Evolutionary conservation across 2,888 invertebrate genomes (phyloP).

Genomic region (Anthoptus insignis): DNA sequence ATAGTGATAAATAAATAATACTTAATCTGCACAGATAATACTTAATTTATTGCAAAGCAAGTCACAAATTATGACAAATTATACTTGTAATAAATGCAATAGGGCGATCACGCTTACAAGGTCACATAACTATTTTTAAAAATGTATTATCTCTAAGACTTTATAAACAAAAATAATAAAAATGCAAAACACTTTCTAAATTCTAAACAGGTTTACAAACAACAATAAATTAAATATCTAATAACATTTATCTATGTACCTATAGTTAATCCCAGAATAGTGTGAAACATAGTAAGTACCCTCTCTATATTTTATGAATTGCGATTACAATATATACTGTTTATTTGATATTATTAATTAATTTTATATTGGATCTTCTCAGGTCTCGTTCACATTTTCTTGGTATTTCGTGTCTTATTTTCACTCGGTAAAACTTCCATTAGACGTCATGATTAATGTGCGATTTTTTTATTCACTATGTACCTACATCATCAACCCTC

Average conservation of each 20-base stretch:
- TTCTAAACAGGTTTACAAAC: slow-evolving; percentile 1
- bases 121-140: background rate
- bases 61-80: background rate
- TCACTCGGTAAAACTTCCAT: background rate
- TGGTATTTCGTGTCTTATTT: background rate
- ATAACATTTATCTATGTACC: background rate
- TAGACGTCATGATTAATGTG: background rate
- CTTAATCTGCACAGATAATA: background rate
- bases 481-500: too few relatives aligned
- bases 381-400: background rate
- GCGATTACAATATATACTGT: background rate
- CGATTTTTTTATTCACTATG: background rate
- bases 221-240: slow-evolving; percentile 17
- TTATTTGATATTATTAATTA: background rate
- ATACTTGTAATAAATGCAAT: background rate
- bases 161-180: slow-evolving; percentile 5
- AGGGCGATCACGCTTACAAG: background rate
- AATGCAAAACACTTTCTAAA: background rate
- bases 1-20: too few relatives aligned
- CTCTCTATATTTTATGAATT: background rate
- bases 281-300: background rate
- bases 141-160: background rate
- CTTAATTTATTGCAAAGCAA: background rate
- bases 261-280: background rate
- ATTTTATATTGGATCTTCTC: background rate